Conservation (phyloP, 2,797 vertebrate species). For the Heliangelus exortis region DNA sequence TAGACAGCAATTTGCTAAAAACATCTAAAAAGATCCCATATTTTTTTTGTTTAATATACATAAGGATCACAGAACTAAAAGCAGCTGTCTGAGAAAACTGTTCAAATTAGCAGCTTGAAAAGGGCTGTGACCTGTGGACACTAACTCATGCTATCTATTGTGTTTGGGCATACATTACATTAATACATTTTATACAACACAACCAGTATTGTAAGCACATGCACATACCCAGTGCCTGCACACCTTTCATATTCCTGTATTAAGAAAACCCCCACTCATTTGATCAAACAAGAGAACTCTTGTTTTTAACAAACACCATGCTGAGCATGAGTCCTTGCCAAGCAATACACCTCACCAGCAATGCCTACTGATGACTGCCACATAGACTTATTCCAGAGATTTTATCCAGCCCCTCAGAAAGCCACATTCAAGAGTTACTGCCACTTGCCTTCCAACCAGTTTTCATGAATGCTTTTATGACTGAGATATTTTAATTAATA, state of each 20-base stretch:
- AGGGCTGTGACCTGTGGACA: not conserved
- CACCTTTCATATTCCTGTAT: not conserved
- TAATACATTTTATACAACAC: not conserved
- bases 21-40: not conserved
- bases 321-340: not conserved
- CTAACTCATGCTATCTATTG: not conserved
- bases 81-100: not conserved
- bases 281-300: not conserved
- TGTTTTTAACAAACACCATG: not conserved
- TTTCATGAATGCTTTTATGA: not conserved
- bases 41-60: not conserved
- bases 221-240: not conserved
- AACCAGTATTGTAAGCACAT: not conserved
- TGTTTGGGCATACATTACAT: not conserved
- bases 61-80: not conserved
- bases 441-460: rapidly evolving
- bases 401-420: not conserved
- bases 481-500: not conserved
- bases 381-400: rapidly evolving
- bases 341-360: not conserved
- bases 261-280: not conserved
- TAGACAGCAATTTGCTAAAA: not conserved
- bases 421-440: not conserved
- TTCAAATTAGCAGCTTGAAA: not conserved
- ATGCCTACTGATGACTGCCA: too few relatives aligned